Conservation (phyloP, 2,888 invertebrate species). For the Stictocephala bisonia region DNA sequence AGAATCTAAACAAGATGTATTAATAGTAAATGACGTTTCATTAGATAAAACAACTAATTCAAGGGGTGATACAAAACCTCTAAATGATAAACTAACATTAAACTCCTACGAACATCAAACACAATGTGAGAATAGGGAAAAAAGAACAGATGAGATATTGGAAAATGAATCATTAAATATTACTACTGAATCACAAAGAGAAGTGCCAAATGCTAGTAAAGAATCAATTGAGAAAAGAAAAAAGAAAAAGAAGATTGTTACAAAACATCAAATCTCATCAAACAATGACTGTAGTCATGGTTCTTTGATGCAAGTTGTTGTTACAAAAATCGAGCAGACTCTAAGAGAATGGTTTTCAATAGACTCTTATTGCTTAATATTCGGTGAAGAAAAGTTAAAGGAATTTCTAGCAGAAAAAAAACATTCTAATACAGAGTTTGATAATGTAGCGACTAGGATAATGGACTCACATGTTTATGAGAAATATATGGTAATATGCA, state of each 20-base stretch:
- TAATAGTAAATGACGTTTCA: not conserved
- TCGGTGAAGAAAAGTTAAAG: conserved; percentile 72
- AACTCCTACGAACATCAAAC: no score
- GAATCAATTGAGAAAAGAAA: no score
- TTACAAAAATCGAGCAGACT: conserved; percentile 69
- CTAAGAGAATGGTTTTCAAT: conserved; percentile 77
- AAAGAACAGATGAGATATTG: no score
- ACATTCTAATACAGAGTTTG: conserved; percentile 68
- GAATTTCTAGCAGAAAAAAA: conserved; percentile 70
- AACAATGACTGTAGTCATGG: not conserved
- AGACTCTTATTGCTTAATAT: conserved; percentile 72
- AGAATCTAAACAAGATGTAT: no score
- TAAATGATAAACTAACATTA: no score
- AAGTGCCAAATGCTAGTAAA: no score
- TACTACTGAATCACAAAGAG: no score
- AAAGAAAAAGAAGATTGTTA: not conserved
- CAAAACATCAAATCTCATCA: not conserved
- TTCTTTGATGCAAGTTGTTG: conserved; percentile 53
- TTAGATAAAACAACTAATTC: not conserved
- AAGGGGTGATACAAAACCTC: not conserved
- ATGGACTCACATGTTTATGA: conserved; percentile 64
- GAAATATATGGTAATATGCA: conserved; percentile 72
- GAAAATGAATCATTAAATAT: no score
- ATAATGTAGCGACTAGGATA: conserved; percentile 65
- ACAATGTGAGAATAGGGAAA: no score